These are phyloP conservation scores for Eristalis pertinax DNA, from an alignment of 2,888 invertebrate species.

Conservation along the genomic window DNA sequence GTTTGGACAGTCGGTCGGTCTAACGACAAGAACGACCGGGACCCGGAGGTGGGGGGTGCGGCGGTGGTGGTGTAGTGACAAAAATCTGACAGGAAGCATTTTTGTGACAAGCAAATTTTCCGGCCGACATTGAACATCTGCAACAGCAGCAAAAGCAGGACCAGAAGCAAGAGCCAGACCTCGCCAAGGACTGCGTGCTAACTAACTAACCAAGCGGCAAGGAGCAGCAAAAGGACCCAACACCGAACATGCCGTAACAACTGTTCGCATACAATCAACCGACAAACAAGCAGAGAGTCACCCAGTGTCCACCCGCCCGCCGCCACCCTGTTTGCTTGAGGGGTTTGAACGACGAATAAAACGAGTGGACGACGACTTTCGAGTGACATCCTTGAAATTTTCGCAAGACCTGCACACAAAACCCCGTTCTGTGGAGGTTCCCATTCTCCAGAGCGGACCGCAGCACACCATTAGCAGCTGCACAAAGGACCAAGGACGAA, in stretches of 20 bases:
- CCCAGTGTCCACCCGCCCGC: constrained; percentile 11
- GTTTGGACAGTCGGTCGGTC: background rate
- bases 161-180: constrained; percentile 10
- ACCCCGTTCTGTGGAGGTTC: constrained; percentile 45
- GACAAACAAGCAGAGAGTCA: constrained; percentile 1
- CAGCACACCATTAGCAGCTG: constrained; percentile 62
- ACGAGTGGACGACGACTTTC: background rate
- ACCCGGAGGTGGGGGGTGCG: background rate
- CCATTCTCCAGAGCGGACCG: constrained; percentile 37
- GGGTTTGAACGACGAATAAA: constrained; percentile 48
- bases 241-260: constrained; percentile 55
- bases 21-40: background rate
- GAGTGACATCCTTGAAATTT: constrained; percentile 46
- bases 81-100: constrained; percentile 79
- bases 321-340: constrained; percentile 6
- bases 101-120: constrained; percentile 80
- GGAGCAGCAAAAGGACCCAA: constrained; percentile 53
- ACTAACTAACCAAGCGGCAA: constrained; percentile 47
- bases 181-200: constrained; percentile 15
- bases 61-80: constrained; percentile 27
- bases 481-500: constrained; percentile 15
- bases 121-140: constrained; percentile 71
- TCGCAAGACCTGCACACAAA: constrained; percentile 33
- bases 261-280: constrained; percentile 56
- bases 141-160: constrained; percentile 13